These are phyloP conservation scores for Saguinus midas DNA, from an alignment of 2,113 vertebrate species.

Conservation along the genomic window DNA sequence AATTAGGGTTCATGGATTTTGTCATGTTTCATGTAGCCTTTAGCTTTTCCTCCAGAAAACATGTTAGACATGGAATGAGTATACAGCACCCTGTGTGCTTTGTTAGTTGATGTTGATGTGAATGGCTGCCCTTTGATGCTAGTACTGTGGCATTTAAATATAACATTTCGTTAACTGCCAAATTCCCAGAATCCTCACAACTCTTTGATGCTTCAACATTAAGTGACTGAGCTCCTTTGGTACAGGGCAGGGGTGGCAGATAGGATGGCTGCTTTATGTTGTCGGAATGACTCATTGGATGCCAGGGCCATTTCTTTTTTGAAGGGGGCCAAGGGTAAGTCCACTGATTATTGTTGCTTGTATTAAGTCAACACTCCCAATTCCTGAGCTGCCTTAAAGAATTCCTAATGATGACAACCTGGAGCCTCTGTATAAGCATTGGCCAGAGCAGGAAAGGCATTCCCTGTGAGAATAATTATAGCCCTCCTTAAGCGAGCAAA, in stretches of 20 bases:
- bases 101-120: constrained; percentile 13
- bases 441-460: neutral
- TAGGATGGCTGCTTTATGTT: neutral
- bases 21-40: constrained; percentile 18
- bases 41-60: constrained; percentile 24
- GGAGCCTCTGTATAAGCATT: too few relatives aligned
- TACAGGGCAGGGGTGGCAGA: neutral
- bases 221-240: neutral
- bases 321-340: neutral
- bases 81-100: neutral
- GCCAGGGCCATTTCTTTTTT: neutral
- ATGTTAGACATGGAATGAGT: neutral
- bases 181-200: neutral
- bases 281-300: neutral
- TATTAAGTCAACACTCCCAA: neutral
- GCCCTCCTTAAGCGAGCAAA: neutral
- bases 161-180: constrained; percentile 21
- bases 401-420: neutral
- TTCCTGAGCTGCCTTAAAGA: neutral
- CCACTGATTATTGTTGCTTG: neutral
- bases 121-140: constrained; percentile 40
- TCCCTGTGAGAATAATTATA: neutral
- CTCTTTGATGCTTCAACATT: neutral
- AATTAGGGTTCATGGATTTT: constrained; percentile 30
- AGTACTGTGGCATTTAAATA: neutral